Percentiles rank a stretch among this genome's conserved stretches.
phyloP scores from a whole-genome alignment of 2,888 invertebrate genomes.

The Automeris io region DNA sequence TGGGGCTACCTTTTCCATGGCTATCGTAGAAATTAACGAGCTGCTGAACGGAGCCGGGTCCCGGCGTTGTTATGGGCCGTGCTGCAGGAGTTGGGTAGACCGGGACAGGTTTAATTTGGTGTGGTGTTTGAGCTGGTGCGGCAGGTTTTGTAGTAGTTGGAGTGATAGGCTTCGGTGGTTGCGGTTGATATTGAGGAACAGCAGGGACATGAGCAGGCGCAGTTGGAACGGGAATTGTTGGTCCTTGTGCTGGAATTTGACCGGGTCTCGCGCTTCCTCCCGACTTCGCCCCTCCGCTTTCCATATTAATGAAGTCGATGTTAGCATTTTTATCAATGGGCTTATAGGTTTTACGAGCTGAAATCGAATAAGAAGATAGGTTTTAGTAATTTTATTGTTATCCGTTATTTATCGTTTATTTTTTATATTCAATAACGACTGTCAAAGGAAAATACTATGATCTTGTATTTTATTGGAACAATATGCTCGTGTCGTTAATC shows the following conservation, averaged over 20 bases:
- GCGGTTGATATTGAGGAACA: constrained; percentile 10
- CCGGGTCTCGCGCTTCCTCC: background rate
- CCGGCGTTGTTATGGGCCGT: constrained; percentile 52
- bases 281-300: constrained; percentile 39
- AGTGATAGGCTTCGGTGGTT: constrained; percentile 19
- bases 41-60: constrained; percentile 57
- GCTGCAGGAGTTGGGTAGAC: constrained; percentile 39
- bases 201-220: constrained; percentile 19
- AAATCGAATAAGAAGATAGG: no score
- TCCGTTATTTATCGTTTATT: no score
- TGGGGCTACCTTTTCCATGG: constrained; percentile 57
- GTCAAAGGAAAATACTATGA: no score
- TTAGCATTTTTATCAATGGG: constrained; percentile 61
- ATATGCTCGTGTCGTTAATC: no score
- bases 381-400: no score
- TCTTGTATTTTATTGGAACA: no score
- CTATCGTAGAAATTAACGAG: constrained; percentile 61
- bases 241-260: constrained; percentile 9
- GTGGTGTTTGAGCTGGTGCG: constrained; percentile 21
- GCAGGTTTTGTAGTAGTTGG: constrained; percentile 18
- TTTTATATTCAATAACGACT: no score
- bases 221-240: constrained; percentile 20
- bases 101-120: constrained; percentile 45
- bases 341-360: constrained; percentile 45
- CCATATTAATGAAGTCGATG: constrained; percentile 66